Conservation (phyloP, 1,140 invertebrate species). For the Sitodiplosis mosellana region DNA sequence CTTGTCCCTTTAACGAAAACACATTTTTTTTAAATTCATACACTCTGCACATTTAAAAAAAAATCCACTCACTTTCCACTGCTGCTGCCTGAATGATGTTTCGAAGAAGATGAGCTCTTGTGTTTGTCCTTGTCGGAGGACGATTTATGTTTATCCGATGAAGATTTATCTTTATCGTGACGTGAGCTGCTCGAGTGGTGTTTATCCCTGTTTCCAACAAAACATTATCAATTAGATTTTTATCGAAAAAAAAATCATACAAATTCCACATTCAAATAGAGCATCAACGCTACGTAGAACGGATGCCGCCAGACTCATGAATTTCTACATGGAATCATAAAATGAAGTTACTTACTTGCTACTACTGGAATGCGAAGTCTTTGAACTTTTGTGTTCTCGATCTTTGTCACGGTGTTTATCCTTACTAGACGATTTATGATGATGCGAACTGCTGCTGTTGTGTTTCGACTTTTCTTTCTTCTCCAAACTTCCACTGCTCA, state of each 20-base stretch:
- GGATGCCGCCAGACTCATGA: too few species aligned
- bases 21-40: too few species aligned
- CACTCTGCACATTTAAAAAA: background rate
- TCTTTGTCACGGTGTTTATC: constrained; percentile 27
- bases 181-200: constrained; percentile 18
- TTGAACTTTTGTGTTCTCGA: constrained; percentile 21
- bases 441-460: constrained; percentile 32
- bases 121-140: constrained; percentile 30
- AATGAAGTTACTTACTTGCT: constrained; percentile 17
- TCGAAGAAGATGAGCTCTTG: constrained; percentile 22
- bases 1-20: background rate
- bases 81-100: constrained; percentile 24
- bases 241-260: constrained; percentile 11
- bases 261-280: too few species aligned
- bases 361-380: constrained; percentile 3
- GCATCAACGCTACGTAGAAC: too few species aligned
- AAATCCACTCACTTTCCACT: constrained; percentile 14
- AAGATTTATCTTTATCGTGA: constrained; percentile 24
- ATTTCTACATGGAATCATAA: too few species aligned
- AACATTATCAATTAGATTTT: constrained; percentile 13
- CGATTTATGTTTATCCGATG: constrained; percentile 22
- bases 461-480: constrained; percentile 33
- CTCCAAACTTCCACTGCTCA: constrained; percentile 10
- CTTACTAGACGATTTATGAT: constrained; percentile 42
- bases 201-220: constrained; percentile 26